A percentile compares a stretch with the other conserved stretches of the same genome.
These are phyloP conservation scores for Zoanthus sansibaricus DNA, from an alignment of 92 coral and sea anemone genomes.

Conservation along the genomic window DNA sequence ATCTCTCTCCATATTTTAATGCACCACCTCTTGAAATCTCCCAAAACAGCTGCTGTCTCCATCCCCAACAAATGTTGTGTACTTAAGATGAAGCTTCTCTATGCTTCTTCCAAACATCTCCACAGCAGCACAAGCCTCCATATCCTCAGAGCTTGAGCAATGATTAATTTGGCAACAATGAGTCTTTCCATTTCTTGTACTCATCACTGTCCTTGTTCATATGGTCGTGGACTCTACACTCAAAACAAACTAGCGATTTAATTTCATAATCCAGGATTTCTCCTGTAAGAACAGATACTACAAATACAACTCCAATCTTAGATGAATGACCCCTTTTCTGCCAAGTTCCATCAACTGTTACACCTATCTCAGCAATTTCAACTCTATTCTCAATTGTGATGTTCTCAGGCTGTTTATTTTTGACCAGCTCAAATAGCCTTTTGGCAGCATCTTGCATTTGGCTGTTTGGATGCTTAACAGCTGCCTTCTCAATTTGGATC, in stretches of 20 bases:
- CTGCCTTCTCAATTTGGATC: not conserved
- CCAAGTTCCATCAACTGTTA: too few relatives aligned
- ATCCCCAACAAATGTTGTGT: slow-evolving; percentile 25
- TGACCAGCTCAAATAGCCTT: slow-evolving; percentile 14
- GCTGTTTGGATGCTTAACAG: slow-evolving; percentile 10
- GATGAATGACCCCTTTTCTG: not conserved
- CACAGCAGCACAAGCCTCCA: slow-evolving; percentile 55
- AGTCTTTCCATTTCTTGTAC: slow-evolving; percentile 36
- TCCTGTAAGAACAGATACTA: slow-evolving; percentile 34
- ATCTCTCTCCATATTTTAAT: slow-evolving; percentile 35
- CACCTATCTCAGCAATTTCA: not conserved
- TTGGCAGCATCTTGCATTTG: slow-evolving; percentile 46
- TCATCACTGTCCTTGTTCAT: slow-evolving; percentile 45
- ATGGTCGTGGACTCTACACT: slow-evolving; percentile 37
- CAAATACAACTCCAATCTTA: not conserved
- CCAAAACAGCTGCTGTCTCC: slow-evolving; percentile 56
- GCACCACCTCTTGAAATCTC: slow-evolving; percentile 49
- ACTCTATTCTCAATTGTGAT: not conserved
- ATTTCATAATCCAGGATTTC: slow-evolving; percentile 50
- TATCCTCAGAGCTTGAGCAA: slow-evolving; percentile 46
- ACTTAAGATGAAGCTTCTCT: slow-evolving; percentile 29
- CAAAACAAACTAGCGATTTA: not conserved
- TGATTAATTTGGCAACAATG: slow-evolving; percentile 53
- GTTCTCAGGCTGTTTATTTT: not conserved
- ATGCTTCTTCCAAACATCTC: slow-evolving; percentile 49